Base-by-base conservation (phyloP, 2,888 invertebrate species). In the Hipparchia sbordonii region DNA sequence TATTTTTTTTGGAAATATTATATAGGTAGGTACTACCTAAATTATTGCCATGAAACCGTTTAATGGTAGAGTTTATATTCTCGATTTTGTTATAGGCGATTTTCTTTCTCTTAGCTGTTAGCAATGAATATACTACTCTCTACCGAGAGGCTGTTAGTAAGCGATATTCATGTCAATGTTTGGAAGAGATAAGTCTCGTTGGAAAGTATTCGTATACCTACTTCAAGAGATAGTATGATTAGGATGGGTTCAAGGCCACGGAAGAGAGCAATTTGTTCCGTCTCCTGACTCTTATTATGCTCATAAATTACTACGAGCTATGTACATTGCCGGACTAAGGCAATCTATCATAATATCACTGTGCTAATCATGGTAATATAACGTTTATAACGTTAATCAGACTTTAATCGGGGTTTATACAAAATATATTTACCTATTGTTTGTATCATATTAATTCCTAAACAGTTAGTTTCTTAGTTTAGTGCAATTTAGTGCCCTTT, bases 241-340 rank as follows among this genome's bases (percentile, higher is more conserved):
- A 48, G 48, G 48, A 6, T 48, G 63, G 12, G 67, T 68, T 72
- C 72, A 76, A 74, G 76, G 71, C 67, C 66, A 67, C 9, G 61
- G 68, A 70, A 81, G 77, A 82, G 74, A 81, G 80, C 82, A 85
- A 89, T 89, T 88, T 86, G 84, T 89, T 84, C 85, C 79, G 72
- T 76, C 83, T 79, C 82, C 79, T 80, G 81, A 81, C 82, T 85
- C 71, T 65, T 86, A 87, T 88, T 87, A 87, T 83, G 82, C 78
- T 82, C 82, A 86, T 88, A 88, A 89, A 88, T 88, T 86, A 86
- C 59, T n/a, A 54, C 56, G 23, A 23, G 57, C n/a, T 71, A 81
- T 72, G 39, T 39, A 39, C 39, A 39, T 39, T 39, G 60, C 56
- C 12, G 33, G 68, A 70, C 60, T 72, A 67, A 59, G 51, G 6